Percentiles rank a stretch among this genome's conserved stretches.
phyloP scores from a whole-genome alignment of 2,113 vertebrate species.

The Harpagus bidentatus region DNA sequence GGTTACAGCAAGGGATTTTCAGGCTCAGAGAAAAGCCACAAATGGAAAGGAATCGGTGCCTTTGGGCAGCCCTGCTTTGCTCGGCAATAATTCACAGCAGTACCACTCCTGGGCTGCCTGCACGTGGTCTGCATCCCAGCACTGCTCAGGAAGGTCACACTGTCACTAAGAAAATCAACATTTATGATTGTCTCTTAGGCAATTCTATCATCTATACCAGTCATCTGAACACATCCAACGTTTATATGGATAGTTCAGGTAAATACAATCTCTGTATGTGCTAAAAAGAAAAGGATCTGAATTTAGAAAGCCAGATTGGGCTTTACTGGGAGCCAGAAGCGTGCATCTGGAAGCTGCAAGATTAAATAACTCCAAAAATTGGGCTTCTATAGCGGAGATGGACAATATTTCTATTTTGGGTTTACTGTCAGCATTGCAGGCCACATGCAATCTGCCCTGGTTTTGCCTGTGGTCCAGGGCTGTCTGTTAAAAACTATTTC shows the following conservation, averaged over 20 bases:
- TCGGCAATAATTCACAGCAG: not conserved
- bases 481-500: not conserved
- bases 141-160: not conserved
- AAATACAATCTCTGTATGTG: not conserved
- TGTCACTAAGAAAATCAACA: not conserved
- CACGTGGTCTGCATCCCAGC: not conserved
- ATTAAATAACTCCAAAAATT: not conserved
- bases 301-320: not conserved
- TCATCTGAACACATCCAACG: not conserved
- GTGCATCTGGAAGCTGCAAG: not conserved
- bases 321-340: not conserved
- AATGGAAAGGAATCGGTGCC: not conserved
- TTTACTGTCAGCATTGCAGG: not conserved
- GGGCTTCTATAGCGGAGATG: not conserved
- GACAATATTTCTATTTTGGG: not conserved
- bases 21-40: not conserved
- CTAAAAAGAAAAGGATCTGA: not conserved
- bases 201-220: not conserved
- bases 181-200: not conserved
- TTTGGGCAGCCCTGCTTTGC: not conserved
- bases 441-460: not conserved
- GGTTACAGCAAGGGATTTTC: not conserved
- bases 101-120: not conserved
- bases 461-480: not conserved
- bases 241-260: not conserved